These are phyloP conservation scores for Ifrita kowaldi DNA, from an alignment of 2,113 vertebrate genomes.

Conservation along the genomic window DNA sequence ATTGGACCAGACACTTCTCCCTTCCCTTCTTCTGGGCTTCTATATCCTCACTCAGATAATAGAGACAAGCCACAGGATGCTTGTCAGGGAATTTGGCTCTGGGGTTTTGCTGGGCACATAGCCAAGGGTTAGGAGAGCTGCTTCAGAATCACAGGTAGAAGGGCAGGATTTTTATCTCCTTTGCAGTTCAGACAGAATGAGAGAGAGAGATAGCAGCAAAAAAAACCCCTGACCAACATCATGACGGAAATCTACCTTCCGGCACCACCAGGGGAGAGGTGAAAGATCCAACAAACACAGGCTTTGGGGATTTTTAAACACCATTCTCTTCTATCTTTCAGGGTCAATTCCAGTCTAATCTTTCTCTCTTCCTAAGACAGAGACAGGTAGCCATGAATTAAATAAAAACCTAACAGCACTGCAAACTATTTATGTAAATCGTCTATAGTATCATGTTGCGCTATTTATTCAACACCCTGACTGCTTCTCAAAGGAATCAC, in stretches of 20 bases:
- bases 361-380: background rate
- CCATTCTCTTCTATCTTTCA: background rate
- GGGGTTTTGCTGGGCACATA: background rate
- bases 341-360: background rate
- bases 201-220: background rate
- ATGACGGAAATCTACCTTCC: background rate
- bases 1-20: background rate
- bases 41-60: background rate
- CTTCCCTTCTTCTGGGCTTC: background rate
- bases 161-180: background rate
- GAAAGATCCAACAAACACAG: background rate
- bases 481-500: background rate
- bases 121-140: background rate
- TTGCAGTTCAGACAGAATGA: background rate
- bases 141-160: background rate
- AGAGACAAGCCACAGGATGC: constrained; percentile 5
- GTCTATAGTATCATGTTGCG: background rate
- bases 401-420: background rate
- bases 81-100: background rate
- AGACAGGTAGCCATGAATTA: background rate
- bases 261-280: background rate
- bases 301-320: background rate
- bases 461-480: background rate
- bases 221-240: background rate
- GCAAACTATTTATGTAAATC: background rate